Base-by-base conservation (phyloP, 53 echinoderm and acorn worm species). In the Stichopus horrens region DNA sequence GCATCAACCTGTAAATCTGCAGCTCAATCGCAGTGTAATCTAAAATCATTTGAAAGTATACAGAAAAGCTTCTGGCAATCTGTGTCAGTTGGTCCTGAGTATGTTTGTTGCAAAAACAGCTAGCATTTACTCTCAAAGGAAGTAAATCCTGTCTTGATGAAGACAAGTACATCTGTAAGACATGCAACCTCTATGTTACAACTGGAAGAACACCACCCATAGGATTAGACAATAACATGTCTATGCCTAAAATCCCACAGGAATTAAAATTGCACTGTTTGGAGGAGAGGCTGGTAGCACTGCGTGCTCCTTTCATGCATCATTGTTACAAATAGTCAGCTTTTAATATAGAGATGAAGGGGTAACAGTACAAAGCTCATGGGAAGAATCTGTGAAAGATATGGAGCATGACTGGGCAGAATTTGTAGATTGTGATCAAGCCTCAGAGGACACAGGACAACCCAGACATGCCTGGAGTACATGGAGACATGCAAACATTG, bases 281-380 rank as follows among this genome's bases (percentile, higher is more conserved):
- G 6, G 90, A 90, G 52, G 76, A 85, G 76, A 57, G 86, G n/a
- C 65, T 90, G 8, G 75, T 90, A 14, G 86, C 90, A 23, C 74
- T 85, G 10, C 55, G 90, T 18, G 75, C 76, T 9, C 76, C 23
- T 23, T 76, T 23, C 76, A 76, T 76, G 76, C 68, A 67, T n/a
- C n/a, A n/a, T 92, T 2, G 53, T 92, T 19, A 54, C 66, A 23
- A 73, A 88, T 8, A 86, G 73, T 59, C 16, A 86, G 65, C 54
- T 90, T 3, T 90, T n/a, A n/a, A n/a, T n/a, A 77, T 80, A 87
- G 14, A 78, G 68, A 75, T 58, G 67, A 59, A 82, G 90, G 90
- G 20, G 67, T 57, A 77, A 52, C 76, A 86, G 23, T 90, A 57
- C 22, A 18, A 21, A 10, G 55, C 1, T 51, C 86, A 58, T 65